Conservation (phyloP, 2,797 vertebrate species). For the Danio tinwini region DNA sequence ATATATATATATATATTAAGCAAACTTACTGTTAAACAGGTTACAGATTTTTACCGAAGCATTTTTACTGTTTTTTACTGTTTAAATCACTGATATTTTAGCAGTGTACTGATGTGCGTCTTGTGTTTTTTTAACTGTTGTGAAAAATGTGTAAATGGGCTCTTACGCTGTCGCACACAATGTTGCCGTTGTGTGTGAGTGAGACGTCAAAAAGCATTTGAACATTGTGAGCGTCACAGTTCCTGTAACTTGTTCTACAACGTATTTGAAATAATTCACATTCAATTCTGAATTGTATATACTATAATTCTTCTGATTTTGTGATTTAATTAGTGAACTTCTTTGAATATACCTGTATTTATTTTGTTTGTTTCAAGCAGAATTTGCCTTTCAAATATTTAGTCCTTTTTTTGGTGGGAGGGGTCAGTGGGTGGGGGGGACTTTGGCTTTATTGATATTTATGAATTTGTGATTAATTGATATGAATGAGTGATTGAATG, state of each 20-base stretch:
- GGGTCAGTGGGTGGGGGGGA: no score
- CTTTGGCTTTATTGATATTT: neutral
- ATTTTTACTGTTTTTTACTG: no score
- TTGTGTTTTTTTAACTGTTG: no score
- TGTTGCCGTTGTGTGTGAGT: neutral
- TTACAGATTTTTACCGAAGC: no score
- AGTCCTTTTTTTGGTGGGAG: neutral
- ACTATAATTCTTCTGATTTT: neutral
- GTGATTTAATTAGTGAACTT: neutral
- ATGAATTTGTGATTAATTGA: neutral
- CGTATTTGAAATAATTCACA: neutral
- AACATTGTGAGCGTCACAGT: neutral
- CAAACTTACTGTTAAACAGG: no score
- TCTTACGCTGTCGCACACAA: neutral
- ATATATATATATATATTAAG: no score
- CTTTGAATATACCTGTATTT: neutral
- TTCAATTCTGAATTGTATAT: neutral
- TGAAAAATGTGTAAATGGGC: no score
- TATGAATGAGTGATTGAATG: no score
- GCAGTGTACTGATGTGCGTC: no score
- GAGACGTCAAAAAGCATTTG: neutral
- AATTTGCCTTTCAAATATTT: neutral
- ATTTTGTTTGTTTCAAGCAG: neutral
- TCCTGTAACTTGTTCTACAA: constrained; percentile 27
- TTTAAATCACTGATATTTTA: no score